Base-by-base conservation (phyloP, 64 coral and sea anemone species). In the Dendrophyllia cribrosa region DNA sequence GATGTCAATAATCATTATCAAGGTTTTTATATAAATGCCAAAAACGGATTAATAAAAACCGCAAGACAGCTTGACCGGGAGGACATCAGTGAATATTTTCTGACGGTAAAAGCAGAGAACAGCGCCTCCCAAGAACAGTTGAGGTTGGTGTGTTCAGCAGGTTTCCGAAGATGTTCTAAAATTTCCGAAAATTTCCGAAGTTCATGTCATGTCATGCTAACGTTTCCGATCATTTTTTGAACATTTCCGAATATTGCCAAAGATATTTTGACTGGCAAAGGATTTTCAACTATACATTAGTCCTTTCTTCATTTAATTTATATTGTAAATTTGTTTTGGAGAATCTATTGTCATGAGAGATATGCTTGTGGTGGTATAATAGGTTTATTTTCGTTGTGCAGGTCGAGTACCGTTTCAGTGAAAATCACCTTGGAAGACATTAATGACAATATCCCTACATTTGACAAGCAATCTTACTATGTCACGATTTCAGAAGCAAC, bases 31-130 rank as follows among this genome's bases (percentile, higher is more conserved):
- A 75, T 88, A 44, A 59, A 72, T 63, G 24, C 49, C 9, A 52
- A 24, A 9, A 88, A 88, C 45, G 86, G 86, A 44, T 59, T 69
- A 88, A 74, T 88, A 58, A 58, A 16, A 45, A 88, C 66, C 20
- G 51, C 70, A 58, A 48, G 14, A 5, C 22, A 47, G 58, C 86
- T 88, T 59, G 86, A 88, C 51, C 47, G 86, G 3, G 86, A 88
- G 49, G 20, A 72, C 8, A 74, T 73, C 19, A 59, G 68, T 59
- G 58, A 58, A 19, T 75, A 74, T 47, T 44, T 60, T 6, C 20
- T 88, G 5, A 74, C 52, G 49, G 86, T 88, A 11, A 88, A 58
- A 46, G 86, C 86, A 6, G 72, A 76, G 26, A 48, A 88, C 21
- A n/a, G 66, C 9, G 70, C 52, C 12, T 8, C 47, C 6, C 12